Evolutionary conservation across 2,113 vertebrate species (phyloP), one percentile per base, ranked within the genome.

Genomic region (Halcyon malimbica): DNA sequence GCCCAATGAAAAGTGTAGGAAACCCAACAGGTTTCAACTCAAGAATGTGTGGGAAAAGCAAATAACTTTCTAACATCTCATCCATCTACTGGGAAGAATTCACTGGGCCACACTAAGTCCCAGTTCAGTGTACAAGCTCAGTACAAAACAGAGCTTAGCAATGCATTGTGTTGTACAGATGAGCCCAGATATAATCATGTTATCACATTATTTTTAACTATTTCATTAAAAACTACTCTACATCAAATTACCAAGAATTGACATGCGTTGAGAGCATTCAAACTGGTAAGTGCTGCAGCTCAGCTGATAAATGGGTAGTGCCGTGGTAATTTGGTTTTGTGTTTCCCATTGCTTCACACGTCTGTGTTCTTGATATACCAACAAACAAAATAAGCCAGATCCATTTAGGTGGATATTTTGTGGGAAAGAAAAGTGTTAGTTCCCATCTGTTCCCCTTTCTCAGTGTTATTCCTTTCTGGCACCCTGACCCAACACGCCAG

Each of bases 391-490:
- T 19, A 50, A 92, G 14, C 50, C 65, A 89, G 69, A 84, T 69
- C 44, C 14, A 9, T 86, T 91, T 71, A 84, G 39, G 35, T 75
- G 62, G 50, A 41, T 93, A 51, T 91, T 94, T 85, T 94, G 53
- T n/a, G 19, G 31, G 14, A 53, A 71, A 91, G 51, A 6, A 83
- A 76, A 89, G 29, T 29, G 39, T 78, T 87, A 64, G 7, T 39
- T 89, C 48, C 77, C 81, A 89, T 93, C 77, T 84, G 69, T 87
- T 91, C 87, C 24, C 11, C 11, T 93, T 82, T 89, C 65, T 60
- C 48, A 21, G 46, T 75, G 25, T 81, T 68, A 48, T 9, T 89
- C 31, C 20, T 76, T 62, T 35, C 60, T 78, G 74, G 56, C 62
- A 87, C 14, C 28, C 35, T 64, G 56, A 87, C 56, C 35, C 19